Evolutionary conservation across 1,140 invertebrate species (phyloP).

Genomic region (Bombus difficillimus): DNA sequence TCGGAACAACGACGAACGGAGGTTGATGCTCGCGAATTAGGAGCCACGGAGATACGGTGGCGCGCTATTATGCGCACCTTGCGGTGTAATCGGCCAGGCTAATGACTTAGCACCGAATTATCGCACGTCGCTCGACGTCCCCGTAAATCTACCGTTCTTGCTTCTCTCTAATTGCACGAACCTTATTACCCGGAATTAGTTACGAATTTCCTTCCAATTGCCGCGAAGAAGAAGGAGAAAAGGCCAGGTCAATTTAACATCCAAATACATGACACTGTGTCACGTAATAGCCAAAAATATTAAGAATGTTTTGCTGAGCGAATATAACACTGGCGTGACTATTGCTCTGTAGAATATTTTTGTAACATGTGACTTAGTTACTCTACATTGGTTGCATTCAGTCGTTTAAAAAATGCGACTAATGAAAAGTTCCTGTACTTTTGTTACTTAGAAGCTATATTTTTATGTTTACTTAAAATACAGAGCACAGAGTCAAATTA

Average conservation of each 20-base stretch:
- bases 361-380: not conserved
- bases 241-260: not conserved
- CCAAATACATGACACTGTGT: not conserved
- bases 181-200: slow-evolving; percentile 60
- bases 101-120: slow-evolving; percentile 69
- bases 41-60: slow-evolving; percentile 55
- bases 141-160: slow-evolving; percentile 59
- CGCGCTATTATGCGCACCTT: slow-evolving; percentile 59
- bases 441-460: no score
- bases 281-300: not conserved
- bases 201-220: slow-evolving; percentile 39
- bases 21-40: slow-evolving; percentile 52
- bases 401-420: no score
- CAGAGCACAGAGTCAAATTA: no score
- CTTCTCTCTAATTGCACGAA: slow-evolving; percentile 56
- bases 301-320: not conserved
- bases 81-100: slow-evolving; percentile 63
- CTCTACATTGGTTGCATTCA: not conserved
- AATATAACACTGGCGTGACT: no score
- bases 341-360: not conserved
- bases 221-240: not conserved
- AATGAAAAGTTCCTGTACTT: no score
- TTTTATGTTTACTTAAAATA: no score
- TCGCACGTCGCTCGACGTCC: slow-evolving; percentile 58
- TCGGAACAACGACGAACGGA: slow-evolving; percentile 21